Conservation (phyloP, 2,113 vertebrate genomes). For the Trematocara zebra region DNA sequence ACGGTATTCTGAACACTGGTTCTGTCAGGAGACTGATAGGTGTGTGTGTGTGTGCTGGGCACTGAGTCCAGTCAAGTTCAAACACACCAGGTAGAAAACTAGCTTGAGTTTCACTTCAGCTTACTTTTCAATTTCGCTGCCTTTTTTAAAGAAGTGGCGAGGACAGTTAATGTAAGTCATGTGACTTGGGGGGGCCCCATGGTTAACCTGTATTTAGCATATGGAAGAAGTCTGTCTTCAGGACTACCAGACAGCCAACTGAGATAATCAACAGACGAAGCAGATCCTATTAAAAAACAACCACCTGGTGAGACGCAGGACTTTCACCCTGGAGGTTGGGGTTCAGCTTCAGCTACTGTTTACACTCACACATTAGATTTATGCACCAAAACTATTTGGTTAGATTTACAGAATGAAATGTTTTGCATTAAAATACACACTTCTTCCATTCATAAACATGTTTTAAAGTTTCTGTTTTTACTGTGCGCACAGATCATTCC, state of each 20-base stretch:
- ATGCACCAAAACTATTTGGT: not conserved
- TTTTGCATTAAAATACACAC: not conserved
- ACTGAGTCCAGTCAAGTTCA: not conserved
- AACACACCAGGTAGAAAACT: not conserved
- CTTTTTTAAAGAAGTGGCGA: slow-evolving; percentile 23
- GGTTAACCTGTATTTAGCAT: not conserved
- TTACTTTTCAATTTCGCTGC: slow-evolving; percentile 26
- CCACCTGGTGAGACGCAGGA: not conserved
- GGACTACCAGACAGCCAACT: not conserved
- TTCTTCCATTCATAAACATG: not conserved
- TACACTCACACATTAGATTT: not conserved
- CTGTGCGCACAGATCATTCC: not conserved
- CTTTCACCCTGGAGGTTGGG: not conserved
- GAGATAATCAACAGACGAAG: not conserved
- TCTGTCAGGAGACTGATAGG: not conserved
- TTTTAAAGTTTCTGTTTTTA: not conserved
- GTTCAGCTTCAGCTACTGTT: not conserved
- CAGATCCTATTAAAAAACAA: not conserved
- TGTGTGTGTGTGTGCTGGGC: not conserved
- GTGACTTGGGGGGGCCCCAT: not conserved
- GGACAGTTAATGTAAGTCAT: slow-evolving; percentile 60
- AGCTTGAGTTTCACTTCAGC: slow-evolving; percentile 41
- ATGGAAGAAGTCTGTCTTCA: not conserved
- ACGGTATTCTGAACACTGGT: not conserved
- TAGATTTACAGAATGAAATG: not conserved